phyloP scores from a whole-genome alignment of 2,888 invertebrate genomes.

The Prenolepis imparis region DNA sequence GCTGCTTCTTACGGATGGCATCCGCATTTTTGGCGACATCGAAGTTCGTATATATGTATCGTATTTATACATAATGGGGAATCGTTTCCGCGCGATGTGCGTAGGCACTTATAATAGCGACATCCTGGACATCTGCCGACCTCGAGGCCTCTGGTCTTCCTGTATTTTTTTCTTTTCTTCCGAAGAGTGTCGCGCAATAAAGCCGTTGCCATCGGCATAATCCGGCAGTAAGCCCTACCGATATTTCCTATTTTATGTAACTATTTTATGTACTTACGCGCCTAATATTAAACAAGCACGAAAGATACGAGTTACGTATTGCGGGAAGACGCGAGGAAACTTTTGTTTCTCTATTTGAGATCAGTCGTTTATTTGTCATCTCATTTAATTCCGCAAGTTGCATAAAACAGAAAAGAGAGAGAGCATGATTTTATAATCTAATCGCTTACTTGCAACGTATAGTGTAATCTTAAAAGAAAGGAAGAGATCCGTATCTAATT shows the following conservation, averaged over 20 bases:
- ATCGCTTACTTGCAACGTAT: slow-evolving; percentile 1
- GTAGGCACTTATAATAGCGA: slow-evolving; percentile 72
- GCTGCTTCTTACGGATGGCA: slow-evolving; percentile 52
- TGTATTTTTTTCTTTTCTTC: slow-evolving; percentile 63
- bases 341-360: background rate
- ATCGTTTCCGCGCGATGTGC: slow-evolving; percentile 49
- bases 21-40: slow-evolving; percentile 31
- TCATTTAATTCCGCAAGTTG: background rate
- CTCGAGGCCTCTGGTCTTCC: slow-evolving; percentile 64
- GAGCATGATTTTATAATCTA: slow-evolving; percentile 13
- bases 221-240: slow-evolving; percentile 82
- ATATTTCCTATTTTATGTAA: slow-evolving; percentile 85
- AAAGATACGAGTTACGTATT: slow-evolving; percentile 65
- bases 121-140: slow-evolving; percentile 83
- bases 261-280: slow-evolving; percentile 71
- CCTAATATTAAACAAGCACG: slow-evolving; percentile 83
- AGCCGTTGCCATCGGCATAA: slow-evolving; percentile 81
- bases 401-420: slow-evolving; percentile 1
- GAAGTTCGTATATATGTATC: slow-evolving; percentile 6
- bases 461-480: slow-evolving; percentile 25
- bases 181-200: slow-evolving; percentile 80
- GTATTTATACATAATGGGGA: slow-evolving; percentile 55
- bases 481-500: slow-evolving; percentile 55
- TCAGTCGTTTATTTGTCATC: slow-evolving; percentile 4
- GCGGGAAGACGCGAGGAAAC: slow-evolving; percentile 15